Evolutionary conservation across 2,888 invertebrate species (phyloP).

Genomic region (Volucella bombylans): DNA sequence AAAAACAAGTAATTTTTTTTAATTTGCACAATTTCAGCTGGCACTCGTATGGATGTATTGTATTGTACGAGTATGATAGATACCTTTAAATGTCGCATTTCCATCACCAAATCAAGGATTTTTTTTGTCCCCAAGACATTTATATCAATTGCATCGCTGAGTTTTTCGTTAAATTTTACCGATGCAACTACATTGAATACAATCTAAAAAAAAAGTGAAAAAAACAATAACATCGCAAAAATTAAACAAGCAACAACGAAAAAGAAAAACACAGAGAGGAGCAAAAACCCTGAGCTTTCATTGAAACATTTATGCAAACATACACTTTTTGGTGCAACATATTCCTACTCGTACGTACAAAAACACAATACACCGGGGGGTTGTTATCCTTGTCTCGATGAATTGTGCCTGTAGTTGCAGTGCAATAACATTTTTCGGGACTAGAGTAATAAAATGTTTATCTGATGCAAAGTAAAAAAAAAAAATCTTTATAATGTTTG

Average conservation of each 20-base stretch:
- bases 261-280: slow-evolving; percentile 65
- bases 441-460: slow-evolving; percentile 73
- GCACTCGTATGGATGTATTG: too few relatives aligned
- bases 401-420: slow-evolving; percentile 63
- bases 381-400: slow-evolving; percentile 61
- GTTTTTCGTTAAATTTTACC: slow-evolving; percentile 83
- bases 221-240: not conserved
- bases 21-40: slow-evolving; percentile 9
- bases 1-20: slow-evolving; percentile 39
- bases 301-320: slow-evolving; percentile 65
- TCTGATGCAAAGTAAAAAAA: slow-evolving; percentile 63
- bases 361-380: slow-evolving; percentile 26
- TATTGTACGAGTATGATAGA: too few relatives aligned
- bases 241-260: slow-evolving; percentile 74
- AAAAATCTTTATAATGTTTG: slow-evolving; percentile 66
- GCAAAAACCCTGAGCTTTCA: slow-evolving; percentile 24
- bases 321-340: slow-evolving; percentile 50
- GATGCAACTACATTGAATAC: slow-evolving; percentile 83
- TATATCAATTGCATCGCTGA: slow-evolving; percentile 82
- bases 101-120: slow-evolving; percentile 82
- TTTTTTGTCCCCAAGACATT: slow-evolving; percentile 83
- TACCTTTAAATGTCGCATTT: slow-evolving; percentile 82
- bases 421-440: slow-evolving; percentile 66
- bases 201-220: slow-evolving; percentile 77
- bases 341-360: too few relatives aligned